These are phyloP conservation scores for Bombus terrestris DNA, from an alignment of 1,140 invertebrate genomes.

Conservation along the genomic window DNA sequence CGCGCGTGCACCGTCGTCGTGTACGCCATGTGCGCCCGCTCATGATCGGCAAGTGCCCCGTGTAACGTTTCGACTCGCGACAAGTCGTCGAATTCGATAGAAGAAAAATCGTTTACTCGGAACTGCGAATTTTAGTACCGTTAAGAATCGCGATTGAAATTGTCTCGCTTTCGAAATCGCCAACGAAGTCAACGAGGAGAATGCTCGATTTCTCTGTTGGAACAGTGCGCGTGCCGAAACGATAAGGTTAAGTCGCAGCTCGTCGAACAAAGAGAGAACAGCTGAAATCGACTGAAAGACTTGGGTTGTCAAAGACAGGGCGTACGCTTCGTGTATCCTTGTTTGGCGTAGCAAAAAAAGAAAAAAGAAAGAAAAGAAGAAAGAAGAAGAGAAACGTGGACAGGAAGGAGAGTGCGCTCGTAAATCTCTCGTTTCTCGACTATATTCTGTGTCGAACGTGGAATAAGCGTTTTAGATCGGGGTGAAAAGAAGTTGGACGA, in stretches of 20 bases:
- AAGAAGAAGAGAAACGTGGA: no score
- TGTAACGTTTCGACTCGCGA: not conserved
- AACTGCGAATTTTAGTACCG: not conserved
- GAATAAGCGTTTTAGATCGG: not conserved
- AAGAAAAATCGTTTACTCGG: not conserved
- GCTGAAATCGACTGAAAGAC: not conserved
- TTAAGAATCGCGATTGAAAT: not conserved
- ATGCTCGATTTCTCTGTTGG: not conserved
- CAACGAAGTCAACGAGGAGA: not conserved
- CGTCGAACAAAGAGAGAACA: not conserved
- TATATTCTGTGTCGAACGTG: not conserved
- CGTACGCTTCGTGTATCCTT: not conserved
- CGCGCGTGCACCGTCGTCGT: not conserved
- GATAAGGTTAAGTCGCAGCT: not conserved
- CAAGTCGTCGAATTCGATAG: not conserved
- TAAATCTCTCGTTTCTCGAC: constrained; percentile 28
- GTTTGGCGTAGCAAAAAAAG: not conserved
- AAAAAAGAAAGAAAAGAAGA: not conserved
- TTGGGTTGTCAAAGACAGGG: constrained; percentile 9
- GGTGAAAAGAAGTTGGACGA: not conserved
- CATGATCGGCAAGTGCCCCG: not conserved
- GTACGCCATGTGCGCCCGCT: constrained; percentile 9
- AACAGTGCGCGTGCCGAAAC: not conserved
- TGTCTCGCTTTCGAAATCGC: no score
- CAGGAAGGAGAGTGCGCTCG: not conserved